These are phyloP conservation scores for Idaea biselata DNA, from an alignment of 2,888 invertebrate species.

Conservation along the genomic window DNA sequence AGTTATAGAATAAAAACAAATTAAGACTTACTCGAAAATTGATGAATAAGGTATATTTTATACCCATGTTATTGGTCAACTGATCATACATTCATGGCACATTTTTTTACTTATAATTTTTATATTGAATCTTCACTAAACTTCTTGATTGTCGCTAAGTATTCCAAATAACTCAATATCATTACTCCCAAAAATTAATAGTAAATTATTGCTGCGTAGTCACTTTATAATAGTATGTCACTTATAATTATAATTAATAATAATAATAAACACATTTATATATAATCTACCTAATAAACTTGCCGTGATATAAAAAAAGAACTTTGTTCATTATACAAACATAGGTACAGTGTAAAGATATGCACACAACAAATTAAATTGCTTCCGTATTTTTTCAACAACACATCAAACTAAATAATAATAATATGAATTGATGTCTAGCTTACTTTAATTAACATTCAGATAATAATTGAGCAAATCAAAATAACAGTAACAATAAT, in stretches of 20 bases:
- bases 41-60: neutral
- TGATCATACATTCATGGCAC: neutral
- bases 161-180: neutral
- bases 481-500: slow-evolving; percentile 76
- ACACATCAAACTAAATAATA: slow-evolving; percentile 57
- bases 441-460: slow-evolving; percentile 71
- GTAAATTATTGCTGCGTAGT: neutral
- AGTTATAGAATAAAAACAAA: neutral
- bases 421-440: slow-evolving; percentile 53
- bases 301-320: slow-evolving; percentile 9
- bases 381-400: slow-evolving; percentile 29
- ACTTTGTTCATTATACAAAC: slow-evolving; percentile 16
- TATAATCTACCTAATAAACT: slow-evolving; percentile 3
- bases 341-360: slow-evolving; percentile 13
- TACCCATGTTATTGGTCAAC: neutral
- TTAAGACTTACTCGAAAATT: neutral
- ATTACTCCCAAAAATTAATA: neutral
- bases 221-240: slow-evolving; percentile 7
- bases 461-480: slow-evolving; percentile 79
- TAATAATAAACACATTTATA: slow-evolving; percentile 5
- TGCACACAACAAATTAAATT: slow-evolving; percentile 37
- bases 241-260: neutral
- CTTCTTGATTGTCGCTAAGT: no score
- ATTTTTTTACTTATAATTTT: neutral
- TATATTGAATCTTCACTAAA: no score